phyloP scores from a whole-genome alignment of 2,888 invertebrate genomes.

The Amphiduros pacificus region DNA sequence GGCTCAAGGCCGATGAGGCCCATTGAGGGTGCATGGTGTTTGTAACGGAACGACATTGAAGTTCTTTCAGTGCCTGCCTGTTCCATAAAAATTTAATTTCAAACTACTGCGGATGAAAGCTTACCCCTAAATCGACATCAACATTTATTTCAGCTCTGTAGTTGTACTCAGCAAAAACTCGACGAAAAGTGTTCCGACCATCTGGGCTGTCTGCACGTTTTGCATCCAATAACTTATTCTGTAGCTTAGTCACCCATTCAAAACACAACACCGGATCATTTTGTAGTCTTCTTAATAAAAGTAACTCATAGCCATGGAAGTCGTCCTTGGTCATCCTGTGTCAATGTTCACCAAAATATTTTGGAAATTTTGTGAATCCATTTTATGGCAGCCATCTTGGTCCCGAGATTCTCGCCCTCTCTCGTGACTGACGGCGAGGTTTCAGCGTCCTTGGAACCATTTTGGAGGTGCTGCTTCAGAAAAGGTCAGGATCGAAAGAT shows the following conservation, averaged over 20 bases:
- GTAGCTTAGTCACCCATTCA: slow-evolving; percentile 44
- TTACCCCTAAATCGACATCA: too few species aligned
- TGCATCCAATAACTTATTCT: slow-evolving; percentile 29
- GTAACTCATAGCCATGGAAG: slow-evolving; percentile 56
- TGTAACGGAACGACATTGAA: too few species aligned
- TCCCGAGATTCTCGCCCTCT: slow-evolving; percentile 10
- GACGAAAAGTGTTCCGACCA: neutral
- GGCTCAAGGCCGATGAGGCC: too few species aligned
- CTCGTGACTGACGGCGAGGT: slow-evolving; percentile 1
- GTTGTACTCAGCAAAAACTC: too few species aligned
- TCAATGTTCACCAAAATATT: neutral
- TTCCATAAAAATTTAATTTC: too few species aligned
- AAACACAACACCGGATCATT: slow-evolving; percentile 48
- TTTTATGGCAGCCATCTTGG: neutral
- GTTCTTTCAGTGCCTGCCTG: too few species aligned
- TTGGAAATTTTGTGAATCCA: too few species aligned
- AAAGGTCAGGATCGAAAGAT: too few species aligned
- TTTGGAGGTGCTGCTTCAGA: neutral
- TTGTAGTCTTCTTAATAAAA: slow-evolving; percentile 52
- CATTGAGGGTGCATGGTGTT: too few species aligned
- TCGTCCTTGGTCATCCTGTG: slow-evolving; percentile 19
- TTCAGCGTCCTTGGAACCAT: slow-evolving; percentile 13
- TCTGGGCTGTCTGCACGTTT: slow-evolving; percentile 34
- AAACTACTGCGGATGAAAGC: too few species aligned
- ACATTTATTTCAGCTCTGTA: too few species aligned